phyloP scores from a whole-genome alignment of 2,797 vertebrate species.

The Sebastes vulpes region DNA sequence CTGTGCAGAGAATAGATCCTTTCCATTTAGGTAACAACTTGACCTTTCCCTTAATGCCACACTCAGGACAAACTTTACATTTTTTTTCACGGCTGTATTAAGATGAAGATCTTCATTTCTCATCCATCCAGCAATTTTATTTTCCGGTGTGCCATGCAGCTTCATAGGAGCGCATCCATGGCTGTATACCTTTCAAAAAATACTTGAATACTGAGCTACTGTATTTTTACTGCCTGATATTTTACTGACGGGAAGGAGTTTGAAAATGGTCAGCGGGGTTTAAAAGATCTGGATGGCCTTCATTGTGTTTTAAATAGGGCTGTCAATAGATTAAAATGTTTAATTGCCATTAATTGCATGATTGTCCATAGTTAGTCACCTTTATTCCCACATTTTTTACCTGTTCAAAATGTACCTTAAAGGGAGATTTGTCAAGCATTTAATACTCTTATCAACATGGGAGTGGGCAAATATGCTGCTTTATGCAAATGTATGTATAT shows the following conservation, averaged over 20 bases:
- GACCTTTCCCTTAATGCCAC: neutral
- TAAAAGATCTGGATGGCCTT: neutral
- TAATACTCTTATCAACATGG: too few relatives aligned
- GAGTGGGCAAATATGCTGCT: too few relatives aligned
- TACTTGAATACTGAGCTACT: neutral
- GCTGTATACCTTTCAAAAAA: neutral
- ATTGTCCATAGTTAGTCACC: too few relatives aligned
- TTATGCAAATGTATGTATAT: too few relatives aligned
- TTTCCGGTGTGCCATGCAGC: neutral
- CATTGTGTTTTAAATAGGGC: neutral
- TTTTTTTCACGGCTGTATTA: neutral
- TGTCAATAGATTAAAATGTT: too few relatives aligned
- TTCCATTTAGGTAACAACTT: neutral
- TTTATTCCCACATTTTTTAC: too few relatives aligned
- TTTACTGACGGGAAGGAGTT: neutral
- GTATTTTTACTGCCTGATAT: neutral
- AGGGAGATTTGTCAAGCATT: too few relatives aligned
- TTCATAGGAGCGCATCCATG: neutral
- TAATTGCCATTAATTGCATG: too few relatives aligned
- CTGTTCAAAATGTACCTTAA: too few relatives aligned
- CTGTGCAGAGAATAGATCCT: neutral
- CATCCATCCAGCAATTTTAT: neutral
- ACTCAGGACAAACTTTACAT: neutral
- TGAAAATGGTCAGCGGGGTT: neutral
- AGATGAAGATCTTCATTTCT: neutral